Evolutionary conservation across 2,113 vertebrate genomes (phyloP).

Genomic region (Cranoglanis bouderius): DNA sequence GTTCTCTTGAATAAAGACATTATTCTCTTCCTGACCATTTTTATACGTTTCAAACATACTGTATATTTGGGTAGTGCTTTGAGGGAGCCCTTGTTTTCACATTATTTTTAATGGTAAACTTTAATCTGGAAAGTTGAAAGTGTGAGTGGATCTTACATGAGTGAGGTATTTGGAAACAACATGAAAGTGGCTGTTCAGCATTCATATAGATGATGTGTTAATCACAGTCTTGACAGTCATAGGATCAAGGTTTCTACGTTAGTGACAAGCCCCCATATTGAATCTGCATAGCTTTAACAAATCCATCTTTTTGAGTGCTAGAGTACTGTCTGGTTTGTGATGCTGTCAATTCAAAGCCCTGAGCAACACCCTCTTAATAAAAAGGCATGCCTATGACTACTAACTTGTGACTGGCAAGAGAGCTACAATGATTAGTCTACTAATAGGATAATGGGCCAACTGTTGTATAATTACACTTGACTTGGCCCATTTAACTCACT

Average conservation of each 20-base stretch:
- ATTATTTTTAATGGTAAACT: not conserved
- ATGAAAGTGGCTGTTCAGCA: too few species aligned
- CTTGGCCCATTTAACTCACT: slow-evolving; percentile 24
- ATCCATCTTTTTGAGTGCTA: not conserved
- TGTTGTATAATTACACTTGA: slow-evolving; percentile 37
- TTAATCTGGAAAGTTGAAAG: not conserved
- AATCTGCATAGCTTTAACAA: not conserved
- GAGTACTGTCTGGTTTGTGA: not conserved
- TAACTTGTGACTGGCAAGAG: slow-evolving; percentile 21
- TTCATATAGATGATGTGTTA: not conserved
- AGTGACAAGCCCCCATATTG: not conserved
- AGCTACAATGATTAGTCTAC: slow-evolving; percentile 17
- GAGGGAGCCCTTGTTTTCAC: not conserved
- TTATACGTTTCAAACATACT: not conserved
- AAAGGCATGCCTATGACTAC: not conserved
- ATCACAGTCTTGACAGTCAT: not conserved
- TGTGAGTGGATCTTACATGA: not conserved
- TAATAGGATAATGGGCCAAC: slow-evolving; percentile 42
- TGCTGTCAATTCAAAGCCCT: not conserved
- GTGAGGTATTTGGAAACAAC: not conserved
- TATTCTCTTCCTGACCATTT: not conserved
- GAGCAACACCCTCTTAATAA: not conserved
- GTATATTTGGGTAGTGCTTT: not conserved
- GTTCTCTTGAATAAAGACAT: not conserved
- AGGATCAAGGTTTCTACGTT: not conserved